Percentiles rank a stretch among this genome's conserved stretches.
Evolutionary conservation across 2,797 vertebrate genomes (phyloP).

Genomic region (Chloroceryle inda): DNA sequence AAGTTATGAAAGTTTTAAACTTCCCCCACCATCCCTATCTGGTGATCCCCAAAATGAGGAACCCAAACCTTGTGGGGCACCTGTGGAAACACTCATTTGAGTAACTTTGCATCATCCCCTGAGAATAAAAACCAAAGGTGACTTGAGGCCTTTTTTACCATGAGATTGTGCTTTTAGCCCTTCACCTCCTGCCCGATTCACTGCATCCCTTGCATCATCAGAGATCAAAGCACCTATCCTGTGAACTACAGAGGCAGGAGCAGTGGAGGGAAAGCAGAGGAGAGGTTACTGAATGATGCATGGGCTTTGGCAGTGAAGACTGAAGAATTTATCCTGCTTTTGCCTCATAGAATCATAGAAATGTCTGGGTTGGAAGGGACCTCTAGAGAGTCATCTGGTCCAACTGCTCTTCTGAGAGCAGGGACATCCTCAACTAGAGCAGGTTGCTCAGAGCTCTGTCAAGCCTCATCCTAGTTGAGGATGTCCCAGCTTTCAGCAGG

Average conservation of each 20-base stretch:
- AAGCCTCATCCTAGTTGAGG: no score
- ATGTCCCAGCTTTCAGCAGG: no score
- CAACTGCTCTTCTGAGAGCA: no score
- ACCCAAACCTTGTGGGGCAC: not conserved
- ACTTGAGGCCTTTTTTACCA: not conserved
- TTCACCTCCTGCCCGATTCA: not conserved
- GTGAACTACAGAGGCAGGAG: not conserved
- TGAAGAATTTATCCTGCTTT: not conserved
- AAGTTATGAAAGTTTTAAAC: not conserved
- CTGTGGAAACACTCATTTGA: not conserved
- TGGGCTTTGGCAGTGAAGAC: not conserved
- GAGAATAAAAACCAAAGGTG: conserved; percentile 2
- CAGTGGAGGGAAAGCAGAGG: not conserved
- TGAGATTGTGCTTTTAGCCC: not conserved
- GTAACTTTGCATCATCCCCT: conserved; percentile 7
- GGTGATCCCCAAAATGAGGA: not conserved
- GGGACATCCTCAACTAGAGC: no score
- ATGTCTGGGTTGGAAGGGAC: no score
- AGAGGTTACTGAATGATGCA: not conserved
- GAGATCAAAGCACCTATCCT: not conserved
- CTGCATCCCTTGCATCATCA: not conserved
- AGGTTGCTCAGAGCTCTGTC: no score
- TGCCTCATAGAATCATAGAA: not conserved
- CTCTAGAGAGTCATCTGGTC: no score
- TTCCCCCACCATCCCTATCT: not conserved